Evolutionary conservation across 1,140 invertebrate genomes (phyloP), one percentile per base, ranked within the genome.

Genomic region (Gonatopus flavifemur): DNA sequence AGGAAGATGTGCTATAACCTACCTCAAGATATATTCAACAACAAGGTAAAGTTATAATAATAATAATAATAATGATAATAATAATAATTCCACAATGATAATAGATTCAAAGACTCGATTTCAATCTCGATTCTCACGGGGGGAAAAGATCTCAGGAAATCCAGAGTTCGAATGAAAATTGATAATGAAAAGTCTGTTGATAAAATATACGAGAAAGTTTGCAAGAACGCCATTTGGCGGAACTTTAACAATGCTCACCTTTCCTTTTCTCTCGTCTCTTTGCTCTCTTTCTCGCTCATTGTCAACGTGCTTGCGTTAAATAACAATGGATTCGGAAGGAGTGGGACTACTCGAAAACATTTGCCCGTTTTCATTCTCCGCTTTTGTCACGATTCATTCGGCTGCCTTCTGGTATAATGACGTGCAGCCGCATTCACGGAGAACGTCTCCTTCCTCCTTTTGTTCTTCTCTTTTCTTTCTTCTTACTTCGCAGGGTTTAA

Each of bases 301-400:
- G 39, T 54, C 52, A 50, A 44, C 48, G 46, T 43, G 44, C 49
- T 43, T 55, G 58, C 57, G 62, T 67, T 64, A 64, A 64, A 57
- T 57, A 67, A 67, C 67, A 69, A 67, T 64, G 61, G 57, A 18
- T 37, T 53, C 40, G 57, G 7, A 49, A 47, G 52, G 59, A 62
- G 51, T 59, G 53, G 56, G 49, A 55, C 60, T 56, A 57, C 63
- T 66, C 53, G 57, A 69, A 67, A 67, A 60, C 63, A 67, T 67
- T 64, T 57, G 57, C 56, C 49, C 44, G 31, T 58, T 59, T 63
- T 54, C 49, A 31, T 22, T 33, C 25, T 37, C 33, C 46, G n/a
- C 53, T 59, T 65, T 61, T 64, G 62, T 54, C 51, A 49, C 58
- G 61, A 65, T 64, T 64, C 59, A 59, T 61, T 65, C 63, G 55